Evolutionary conservation across 2,797 vertebrate genomes (phyloP).

Genomic region (Alfaro cultratus): DNA sequence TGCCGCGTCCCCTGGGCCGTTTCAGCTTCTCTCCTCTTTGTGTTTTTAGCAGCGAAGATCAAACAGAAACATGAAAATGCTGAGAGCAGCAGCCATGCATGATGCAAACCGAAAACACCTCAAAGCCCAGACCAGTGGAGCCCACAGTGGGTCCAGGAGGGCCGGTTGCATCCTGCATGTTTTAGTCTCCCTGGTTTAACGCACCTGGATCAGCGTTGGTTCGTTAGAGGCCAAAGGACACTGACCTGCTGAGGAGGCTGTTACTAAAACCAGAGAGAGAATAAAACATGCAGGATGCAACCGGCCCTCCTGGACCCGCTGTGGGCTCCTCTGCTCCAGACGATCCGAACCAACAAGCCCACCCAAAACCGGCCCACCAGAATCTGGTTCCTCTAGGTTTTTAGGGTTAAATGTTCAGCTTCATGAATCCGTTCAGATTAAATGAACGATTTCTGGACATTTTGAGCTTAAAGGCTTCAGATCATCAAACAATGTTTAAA

Average conservation of each 20-base stretch:
- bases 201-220: background rate
- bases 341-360: no score
- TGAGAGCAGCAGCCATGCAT: slow-evolving; percentile 19
- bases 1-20: slow-evolving; percentile 69
- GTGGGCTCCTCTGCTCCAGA: slow-evolving; percentile 3
- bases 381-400: background rate
- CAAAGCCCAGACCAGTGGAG: slow-evolving; percentile 13
- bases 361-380: no score
- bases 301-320: no score
- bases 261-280: no score
- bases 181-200: no score
- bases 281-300: no score
- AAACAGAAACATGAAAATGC: slow-evolving; percentile 51
- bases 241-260: no score
- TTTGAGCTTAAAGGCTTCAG: background rate
- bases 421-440: background rate
- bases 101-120: slow-evolving; percentile 12
- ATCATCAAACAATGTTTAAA: background rate
- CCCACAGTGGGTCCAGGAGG: no score
- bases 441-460: background rate
- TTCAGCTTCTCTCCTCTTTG: slow-evolving; percentile 55
- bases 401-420: background rate
- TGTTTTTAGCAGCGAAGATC: slow-evolving; percentile 69
- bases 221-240: no score
- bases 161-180: no score